A percentile compares a stretch with the other conserved stretches of the same genome.
These are phyloP conservation scores for Gymnocheta viridis DNA, from an alignment of 2,888 invertebrate species.

Conservation along the genomic window DNA sequence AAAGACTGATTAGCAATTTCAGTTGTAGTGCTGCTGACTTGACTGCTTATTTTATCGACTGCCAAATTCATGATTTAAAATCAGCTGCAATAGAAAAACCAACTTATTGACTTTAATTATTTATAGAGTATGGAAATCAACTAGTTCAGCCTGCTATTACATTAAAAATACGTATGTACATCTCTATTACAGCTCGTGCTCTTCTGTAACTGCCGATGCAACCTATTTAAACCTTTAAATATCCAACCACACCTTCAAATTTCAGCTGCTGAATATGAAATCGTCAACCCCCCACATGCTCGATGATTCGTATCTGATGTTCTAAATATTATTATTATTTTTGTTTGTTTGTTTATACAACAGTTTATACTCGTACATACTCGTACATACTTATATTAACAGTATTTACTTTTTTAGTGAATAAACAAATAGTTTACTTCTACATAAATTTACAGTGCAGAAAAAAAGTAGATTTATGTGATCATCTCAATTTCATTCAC, in stretches of 20 bases:
- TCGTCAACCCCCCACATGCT: conserved; percentile 25
- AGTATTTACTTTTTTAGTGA: conserved; percentile 19
- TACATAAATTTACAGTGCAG: conserved; percentile 2
- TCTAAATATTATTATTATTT: conserved; percentile 40
- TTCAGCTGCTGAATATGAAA: conserved; percentile 3
- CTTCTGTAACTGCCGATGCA: neutral
- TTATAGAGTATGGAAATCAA: neutral
- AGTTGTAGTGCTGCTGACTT: neutral
- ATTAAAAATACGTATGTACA: neutral
- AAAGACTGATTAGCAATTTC: conserved; percentile 10
- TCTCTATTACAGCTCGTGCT: neutral
- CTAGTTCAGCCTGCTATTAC: neutral
- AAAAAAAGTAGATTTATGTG: neutral
- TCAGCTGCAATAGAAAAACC: neutral
- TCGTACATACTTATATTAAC: neutral
- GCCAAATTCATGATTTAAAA: neutral
- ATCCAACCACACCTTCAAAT: conserved; percentile 42
- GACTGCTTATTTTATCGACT: neutral
- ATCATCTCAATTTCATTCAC: neutral
- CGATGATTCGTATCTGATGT: conserved; percentile 56
- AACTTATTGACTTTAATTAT: neutral
- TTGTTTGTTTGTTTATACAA: conserved; percentile 5
- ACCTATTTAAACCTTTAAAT: neutral
- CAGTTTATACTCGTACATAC: neutral
- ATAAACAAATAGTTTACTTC: conserved; percentile 24